Percentiles rank a stretch among this genome's conserved stretches.
phyloP scores from a whole-genome alignment of 2,888 invertebrate genomes.

The Cheilosia vernalis region DNA sequence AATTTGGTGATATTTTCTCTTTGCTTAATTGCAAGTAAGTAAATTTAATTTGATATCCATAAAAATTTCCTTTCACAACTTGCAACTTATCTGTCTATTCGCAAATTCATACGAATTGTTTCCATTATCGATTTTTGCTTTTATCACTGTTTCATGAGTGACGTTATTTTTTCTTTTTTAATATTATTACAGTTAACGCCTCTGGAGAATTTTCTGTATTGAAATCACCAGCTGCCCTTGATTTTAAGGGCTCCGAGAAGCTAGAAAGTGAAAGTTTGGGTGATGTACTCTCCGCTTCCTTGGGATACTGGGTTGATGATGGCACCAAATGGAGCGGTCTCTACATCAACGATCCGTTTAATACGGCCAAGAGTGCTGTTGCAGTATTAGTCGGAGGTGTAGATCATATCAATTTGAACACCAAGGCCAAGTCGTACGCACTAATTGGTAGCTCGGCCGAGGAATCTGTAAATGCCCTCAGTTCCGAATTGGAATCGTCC shows the following conservation, averaged over 20 bases:
- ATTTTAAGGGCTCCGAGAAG: constrained; percentile 87
- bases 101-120: constrained; percentile 5
- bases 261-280: constrained; percentile 86
- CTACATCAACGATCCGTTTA: constrained; percentile 88
- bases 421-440: constrained; percentile 79
- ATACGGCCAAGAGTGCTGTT: constrained; percentile 89
- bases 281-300: constrained; percentile 88
- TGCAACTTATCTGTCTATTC: constrained; percentile 55
- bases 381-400: constrained; percentile 89
- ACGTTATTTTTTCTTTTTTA: neutral
- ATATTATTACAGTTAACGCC: constrained; percentile 78
- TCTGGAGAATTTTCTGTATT: constrained; percentile 87
- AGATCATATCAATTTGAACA: constrained; percentile 80
- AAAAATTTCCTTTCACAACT: constrained; percentile 26
- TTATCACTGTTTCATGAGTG: constrained; percentile 28
- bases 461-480: constrained; percentile 84
- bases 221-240: constrained; percentile 87
- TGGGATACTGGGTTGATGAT: constrained; percentile 90
- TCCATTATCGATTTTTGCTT: constrained; percentile 58
- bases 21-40: constrained; percentile 82
- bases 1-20: constrained; percentile 80
- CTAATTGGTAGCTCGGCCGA: constrained; percentile 78
- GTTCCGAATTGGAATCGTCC: constrained; percentile 86
- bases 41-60: constrained; percentile 53
- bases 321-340: constrained; percentile 89